A percentile compares a stretch with the other conserved stretches of the same genome.
These are phyloP conservation scores for Phoenicopterus ruber DNA, from an alignment of 2,113 vertebrate genomes.

Conservation along the genomic window DNA sequence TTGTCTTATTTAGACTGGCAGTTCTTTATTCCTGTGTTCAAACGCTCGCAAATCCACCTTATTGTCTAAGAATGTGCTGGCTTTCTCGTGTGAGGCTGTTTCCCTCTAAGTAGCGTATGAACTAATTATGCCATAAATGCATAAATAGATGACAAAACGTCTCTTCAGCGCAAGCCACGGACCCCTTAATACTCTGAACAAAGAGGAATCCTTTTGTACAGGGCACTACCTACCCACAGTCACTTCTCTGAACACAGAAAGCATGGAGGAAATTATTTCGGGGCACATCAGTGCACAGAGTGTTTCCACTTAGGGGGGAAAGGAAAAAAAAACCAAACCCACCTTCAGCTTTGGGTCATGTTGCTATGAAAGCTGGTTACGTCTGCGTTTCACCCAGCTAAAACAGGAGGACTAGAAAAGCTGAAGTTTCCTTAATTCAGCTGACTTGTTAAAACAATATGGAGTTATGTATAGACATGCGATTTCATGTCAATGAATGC, in stretches of 20 bases:
- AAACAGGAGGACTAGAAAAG: background rate
- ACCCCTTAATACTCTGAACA: background rate
- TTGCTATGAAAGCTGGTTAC: background rate
- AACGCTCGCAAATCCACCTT: background rate
- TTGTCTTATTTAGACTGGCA: background rate
- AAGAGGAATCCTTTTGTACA: background rate
- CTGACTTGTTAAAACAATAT: background rate
- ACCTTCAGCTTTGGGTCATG: background rate
- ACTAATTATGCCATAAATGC: background rate
- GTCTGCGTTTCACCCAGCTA: background rate
- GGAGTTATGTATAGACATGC: background rate
- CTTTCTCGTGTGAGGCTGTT: background rate
- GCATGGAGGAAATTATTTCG: background rate
- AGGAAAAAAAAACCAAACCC: background rate
- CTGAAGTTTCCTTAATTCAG: background rate
- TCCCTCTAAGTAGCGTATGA: background rate
- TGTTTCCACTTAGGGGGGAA: background rate
- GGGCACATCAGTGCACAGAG: background rate
- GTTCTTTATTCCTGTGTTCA: background rate
- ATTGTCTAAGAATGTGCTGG: background rate
- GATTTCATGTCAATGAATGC: background rate
- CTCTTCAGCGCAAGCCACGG: background rate
- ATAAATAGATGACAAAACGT: background rate
- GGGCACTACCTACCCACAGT: background rate
- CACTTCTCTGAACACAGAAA: background rate